Evolutionary conservation across 2,113 vertebrate genomes (phyloP), one percentile per base, ranked within the genome.

Genomic region (Gobius niger): DNA sequence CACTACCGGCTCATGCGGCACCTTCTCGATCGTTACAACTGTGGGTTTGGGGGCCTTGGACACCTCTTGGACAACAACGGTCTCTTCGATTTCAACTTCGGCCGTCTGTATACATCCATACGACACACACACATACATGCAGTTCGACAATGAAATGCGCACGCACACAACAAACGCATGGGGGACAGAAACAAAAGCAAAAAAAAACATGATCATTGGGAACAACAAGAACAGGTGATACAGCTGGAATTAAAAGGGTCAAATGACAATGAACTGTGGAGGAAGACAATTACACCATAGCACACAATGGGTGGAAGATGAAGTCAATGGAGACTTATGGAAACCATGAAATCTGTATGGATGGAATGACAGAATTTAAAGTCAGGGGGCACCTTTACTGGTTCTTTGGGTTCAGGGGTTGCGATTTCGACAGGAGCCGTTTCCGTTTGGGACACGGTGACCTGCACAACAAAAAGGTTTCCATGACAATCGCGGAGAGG

Each of bases 51-150:
- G 84, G 72, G 85, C 92, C 91, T 90, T 91, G 90, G 93, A 92
- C 91, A 93, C 85, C 85, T 96, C 95, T 85, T 95, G 94, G 80
- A 96, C 19, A 92, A 94, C 92, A 90, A 95, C 72, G 44, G 92
- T 93, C 90, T 97, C 94, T 91, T 96, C 95, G 88, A 95, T 95
- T 94, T 95, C 96, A 90, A 96, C 91, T 91, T 97, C 95, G 88
- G 95, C 92, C 83, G 92, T 94, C 91, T 97, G 85, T 68, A 81
- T 70, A 77, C 86, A 72, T 6, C 77, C 80, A 53, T 50, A 72
- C 18, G 70, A 93, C 90, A 86, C 72, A 67, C 82, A 78, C 91
- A 85, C 93, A 86, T 41, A 65, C 47, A 79, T 77, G 75, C 50
- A 74, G 77, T 70, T 76, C 70, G 60, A 81, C 47, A 34, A 65